Percentiles rank a stretch among this genome's conserved stretches.
Evolutionary conservation across 2,888 invertebrate genomes (phyloP).

Genomic region (Drosophila nr. perissopoda): DNA sequence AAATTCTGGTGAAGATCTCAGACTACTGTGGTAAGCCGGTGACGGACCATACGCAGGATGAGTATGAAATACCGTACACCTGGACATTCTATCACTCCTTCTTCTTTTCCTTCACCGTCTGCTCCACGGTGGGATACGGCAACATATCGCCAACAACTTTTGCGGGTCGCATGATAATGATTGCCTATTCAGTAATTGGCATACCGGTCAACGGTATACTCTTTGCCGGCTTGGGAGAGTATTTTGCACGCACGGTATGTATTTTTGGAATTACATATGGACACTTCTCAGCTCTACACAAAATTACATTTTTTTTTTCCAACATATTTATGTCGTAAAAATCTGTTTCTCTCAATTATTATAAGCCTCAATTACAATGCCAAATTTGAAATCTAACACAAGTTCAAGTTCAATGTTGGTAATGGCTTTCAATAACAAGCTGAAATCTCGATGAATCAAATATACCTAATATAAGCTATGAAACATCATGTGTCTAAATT

Average conservation of each 20-base stretch:
- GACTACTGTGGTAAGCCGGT: constrained; percentile 92
- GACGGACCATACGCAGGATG: constrained; percentile 87
- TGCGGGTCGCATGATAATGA: constrained; percentile 93
- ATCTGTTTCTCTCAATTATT: not conserved
- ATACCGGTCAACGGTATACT: constrained; percentile 86
- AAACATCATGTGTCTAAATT: not conserved
- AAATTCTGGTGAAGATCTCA: constrained; percentile 86
- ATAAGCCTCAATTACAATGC: not conserved
- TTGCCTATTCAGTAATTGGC: constrained; percentile 94
- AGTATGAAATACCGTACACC: constrained; percentile 87
- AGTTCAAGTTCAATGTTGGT: not conserved
- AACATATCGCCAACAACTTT: constrained; percentile 94
- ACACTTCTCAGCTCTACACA: not conserved
- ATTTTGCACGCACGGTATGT: constrained; percentile 91
- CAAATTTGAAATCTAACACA: not conserved
- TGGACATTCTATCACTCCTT: constrained; percentile 97
- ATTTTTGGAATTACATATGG: not conserved
- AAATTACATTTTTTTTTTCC: not conserved
- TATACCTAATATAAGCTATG: not conserved
- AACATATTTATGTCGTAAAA: not conserved
- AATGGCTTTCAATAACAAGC: not conserved
- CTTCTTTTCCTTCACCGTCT: constrained; percentile 95
- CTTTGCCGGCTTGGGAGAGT: constrained; percentile 93
- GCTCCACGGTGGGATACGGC: constrained; percentile 96
- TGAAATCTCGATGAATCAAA: not conserved